Conservation (phyloP, 2,797 vertebrate genomes). For the Phylloscopus collybita region DNA sequence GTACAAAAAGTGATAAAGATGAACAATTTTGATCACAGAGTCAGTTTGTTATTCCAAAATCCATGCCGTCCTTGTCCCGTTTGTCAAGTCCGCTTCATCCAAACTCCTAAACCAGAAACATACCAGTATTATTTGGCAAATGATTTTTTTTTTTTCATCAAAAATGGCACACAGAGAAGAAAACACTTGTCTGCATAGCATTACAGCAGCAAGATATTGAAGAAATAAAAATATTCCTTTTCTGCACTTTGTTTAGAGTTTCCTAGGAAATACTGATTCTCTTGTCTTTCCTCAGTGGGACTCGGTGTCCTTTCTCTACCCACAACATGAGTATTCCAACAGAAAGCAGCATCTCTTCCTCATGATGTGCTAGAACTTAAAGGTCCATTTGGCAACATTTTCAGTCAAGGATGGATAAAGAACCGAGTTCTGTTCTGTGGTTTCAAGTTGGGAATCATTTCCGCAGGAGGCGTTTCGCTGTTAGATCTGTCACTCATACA, state of each 20-base stretch:
- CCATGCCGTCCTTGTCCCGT: constrained; percentile 79
- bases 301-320: constrained; percentile 67
- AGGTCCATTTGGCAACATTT: constrained; percentile 78
- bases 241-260: constrained; percentile 77
- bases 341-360: constrained; percentile 74
- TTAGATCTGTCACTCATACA: constrained; percentile 65
- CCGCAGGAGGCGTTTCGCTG: constrained; percentile 51
- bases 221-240: constrained; percentile 83
- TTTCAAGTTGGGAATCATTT: constrained; percentile 67
- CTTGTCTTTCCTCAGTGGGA: constrained; percentile 65
- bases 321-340: constrained; percentile 65
- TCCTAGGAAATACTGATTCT: constrained; percentile 74
- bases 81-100: constrained; percentile 74
- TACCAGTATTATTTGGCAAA: constrained; percentile 90
- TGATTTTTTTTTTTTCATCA: constrained; percentile 76
- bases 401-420: constrained; percentile 55
- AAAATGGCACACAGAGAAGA: constrained; percentile 84
- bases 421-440: constrained; percentile 45
- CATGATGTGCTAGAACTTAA: constrained; percentile 61
- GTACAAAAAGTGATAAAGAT: constrained; percentile 99
- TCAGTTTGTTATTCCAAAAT: constrained; percentile 81
- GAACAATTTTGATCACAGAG: constrained; percentile 88
- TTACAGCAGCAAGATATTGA: constrained; percentile 89
- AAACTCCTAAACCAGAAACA: constrained; percentile 79
- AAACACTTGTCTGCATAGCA: constrained; percentile 94